Conservation (phyloP, 2,888 invertebrate species). For the Ophioninae sp. region DNA sequence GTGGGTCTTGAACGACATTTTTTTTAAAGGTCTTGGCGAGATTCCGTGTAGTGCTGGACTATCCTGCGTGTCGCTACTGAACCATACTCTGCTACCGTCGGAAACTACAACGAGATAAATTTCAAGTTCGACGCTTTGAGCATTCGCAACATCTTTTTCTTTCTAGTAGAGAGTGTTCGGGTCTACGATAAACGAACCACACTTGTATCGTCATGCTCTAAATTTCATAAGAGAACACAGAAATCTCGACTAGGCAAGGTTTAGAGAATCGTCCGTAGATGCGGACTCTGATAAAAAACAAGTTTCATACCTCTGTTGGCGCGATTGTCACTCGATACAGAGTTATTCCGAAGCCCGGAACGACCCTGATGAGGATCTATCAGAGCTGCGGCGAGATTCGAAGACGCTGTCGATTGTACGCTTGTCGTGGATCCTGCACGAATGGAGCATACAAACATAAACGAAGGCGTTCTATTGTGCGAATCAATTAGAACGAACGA, state of each 20-base stretch:
- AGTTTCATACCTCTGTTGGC: slow-evolving; percentile 77
- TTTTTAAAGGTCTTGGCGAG: slow-evolving; percentile 88
- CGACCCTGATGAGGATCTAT: slow-evolving; percentile 83
- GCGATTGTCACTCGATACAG: slow-evolving; percentile 77
- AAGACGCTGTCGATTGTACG: slow-evolving; percentile 81
- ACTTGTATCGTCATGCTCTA: background rate
- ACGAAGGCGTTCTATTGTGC: background rate
- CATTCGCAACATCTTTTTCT: background rate
- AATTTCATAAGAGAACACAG: background rate
- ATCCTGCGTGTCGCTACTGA: slow-evolving; percentile 80
- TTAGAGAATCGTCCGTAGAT: background rate
- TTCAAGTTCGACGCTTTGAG: slow-evolving; percentile 4
- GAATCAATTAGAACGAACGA: background rate
- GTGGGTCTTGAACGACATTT: slow-evolving; percentile 86
- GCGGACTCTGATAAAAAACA: background rate
- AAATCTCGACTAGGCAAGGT: background rate
- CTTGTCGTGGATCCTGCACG: slow-evolving; percentile 78
- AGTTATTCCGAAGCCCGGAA: slow-evolving; percentile 76
- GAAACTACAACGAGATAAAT: slow-evolving; percentile 70
- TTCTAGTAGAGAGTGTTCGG: background rate
- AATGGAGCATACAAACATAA: background rate
- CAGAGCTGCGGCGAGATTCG: slow-evolving; percentile 84
- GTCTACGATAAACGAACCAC: background rate
- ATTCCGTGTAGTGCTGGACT: slow-evolving; percentile 81
- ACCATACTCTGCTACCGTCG: slow-evolving; percentile 83